phyloP scores from a whole-genome alignment of 1,140 invertebrate genomes.

The Atopsyche davidsoni region DNA sequence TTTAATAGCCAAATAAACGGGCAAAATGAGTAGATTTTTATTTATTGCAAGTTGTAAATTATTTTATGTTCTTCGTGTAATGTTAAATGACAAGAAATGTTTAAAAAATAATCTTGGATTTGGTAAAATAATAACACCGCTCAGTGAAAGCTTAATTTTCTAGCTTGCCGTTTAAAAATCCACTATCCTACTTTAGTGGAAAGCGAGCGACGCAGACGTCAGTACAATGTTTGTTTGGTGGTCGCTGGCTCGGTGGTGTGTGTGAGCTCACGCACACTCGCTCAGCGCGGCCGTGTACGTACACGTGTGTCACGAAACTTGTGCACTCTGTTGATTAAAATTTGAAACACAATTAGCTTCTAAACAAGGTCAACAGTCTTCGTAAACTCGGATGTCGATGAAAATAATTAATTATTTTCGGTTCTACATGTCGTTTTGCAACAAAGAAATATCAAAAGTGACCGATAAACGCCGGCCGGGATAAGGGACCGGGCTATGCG shows the following conservation, averaged over 20 bases:
- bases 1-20: too few relatives aligned
- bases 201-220: too few relatives aligned
- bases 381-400: constrained; percentile 44
- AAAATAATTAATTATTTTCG: constrained; percentile 45
- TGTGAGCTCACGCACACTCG: constrained; percentile 6
- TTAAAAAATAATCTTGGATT: too few relatives aligned
- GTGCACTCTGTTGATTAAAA: constrained; percentile 49
- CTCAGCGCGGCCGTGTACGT: constrained; percentile 15
- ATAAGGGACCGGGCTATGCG: constrained; percentile 38
- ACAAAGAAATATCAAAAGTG: constrained; percentile 35
- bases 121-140: too few relatives aligned
- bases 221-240: constrained; percentile 13
- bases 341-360: constrained; percentile 52
- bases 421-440: constrained; percentile 36
- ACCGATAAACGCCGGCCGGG: constrained; percentile 33
- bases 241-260: not conserved
- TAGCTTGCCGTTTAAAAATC: too few relatives aligned
- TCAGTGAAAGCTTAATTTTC: too few relatives aligned
- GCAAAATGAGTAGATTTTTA: too few relatives aligned
- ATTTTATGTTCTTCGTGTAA: too few relatives aligned
- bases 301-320: constrained; percentile 29
- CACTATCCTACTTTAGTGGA: too few relatives aligned
- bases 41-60: too few relatives aligned
- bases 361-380: constrained; percentile 53
- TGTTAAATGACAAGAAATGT: too few relatives aligned